These are phyloP conservation scores for Tipula lateralis DNA, from an alignment of 2,888 invertebrate genomes.

Conservation along the genomic window DNA sequence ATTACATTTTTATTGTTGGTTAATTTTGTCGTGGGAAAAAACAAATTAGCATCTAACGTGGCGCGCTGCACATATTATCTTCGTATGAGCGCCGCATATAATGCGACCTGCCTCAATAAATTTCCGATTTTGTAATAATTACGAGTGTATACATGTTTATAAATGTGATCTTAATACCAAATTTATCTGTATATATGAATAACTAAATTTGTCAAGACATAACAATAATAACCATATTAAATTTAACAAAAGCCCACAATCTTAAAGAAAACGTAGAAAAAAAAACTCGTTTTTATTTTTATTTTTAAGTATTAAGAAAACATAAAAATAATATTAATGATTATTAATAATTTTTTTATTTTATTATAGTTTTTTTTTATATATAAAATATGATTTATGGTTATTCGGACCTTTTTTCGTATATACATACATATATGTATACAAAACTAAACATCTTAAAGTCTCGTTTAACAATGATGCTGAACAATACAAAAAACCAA, in stretches of 20 bases:
- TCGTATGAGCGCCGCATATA: background rate
- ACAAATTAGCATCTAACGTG: background rate
- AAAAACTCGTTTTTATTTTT: background rate
- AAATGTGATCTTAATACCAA: background rate
- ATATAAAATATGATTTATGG: background rate
- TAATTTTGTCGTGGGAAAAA: slow-evolving; percentile 9
- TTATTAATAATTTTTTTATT: slow-evolving; percentile 2
- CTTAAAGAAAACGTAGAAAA: background rate
- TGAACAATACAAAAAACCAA: background rate
- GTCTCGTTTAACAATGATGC: background rate
- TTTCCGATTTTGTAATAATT: background rate
- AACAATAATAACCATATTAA: background rate
- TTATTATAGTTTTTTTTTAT: background rate
- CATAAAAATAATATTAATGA: slow-evolving; percentile 24
- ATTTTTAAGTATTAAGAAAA: background rate
- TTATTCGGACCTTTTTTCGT: background rate
- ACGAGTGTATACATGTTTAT: too few relatives aligned
- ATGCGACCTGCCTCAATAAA: background rate
- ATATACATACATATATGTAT: background rate
- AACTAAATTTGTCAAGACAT: background rate
- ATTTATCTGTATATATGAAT: background rate
- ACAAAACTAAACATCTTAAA: background rate
- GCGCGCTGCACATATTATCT: background rate
- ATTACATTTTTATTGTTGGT: background rate
- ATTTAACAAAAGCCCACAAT: slow-evolving; percentile 2